Evolutionary conservation across 2,888 invertebrate genomes (phyloP).

Genomic region (Lasioglossum malachurum): DNA sequence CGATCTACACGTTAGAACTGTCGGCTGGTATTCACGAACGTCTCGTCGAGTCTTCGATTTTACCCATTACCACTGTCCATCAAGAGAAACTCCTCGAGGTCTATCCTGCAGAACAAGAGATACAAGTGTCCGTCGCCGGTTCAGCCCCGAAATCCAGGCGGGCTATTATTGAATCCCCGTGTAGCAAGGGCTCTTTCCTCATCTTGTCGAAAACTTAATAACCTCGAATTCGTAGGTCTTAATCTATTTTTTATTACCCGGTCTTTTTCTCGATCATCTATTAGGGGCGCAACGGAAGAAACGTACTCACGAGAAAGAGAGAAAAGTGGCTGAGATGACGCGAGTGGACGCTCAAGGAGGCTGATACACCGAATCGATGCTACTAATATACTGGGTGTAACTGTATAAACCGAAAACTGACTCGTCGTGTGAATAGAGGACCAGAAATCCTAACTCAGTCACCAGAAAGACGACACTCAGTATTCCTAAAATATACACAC

Average conservation of each 20-base stretch:
- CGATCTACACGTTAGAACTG: conserved; percentile 49
- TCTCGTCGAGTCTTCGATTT: conserved; percentile 43
- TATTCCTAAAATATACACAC: too few relatives aligned
- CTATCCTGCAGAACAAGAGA: conserved; percentile 27
- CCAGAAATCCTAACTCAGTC: too few relatives aligned
- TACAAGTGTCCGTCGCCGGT: conserved; percentile 45
- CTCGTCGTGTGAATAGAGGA: too few relatives aligned
- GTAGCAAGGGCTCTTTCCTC: conserved; percentile 14
- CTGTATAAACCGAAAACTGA: too few relatives aligned
- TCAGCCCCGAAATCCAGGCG: conserved; percentile 54
- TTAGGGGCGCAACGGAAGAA: conserved; percentile 53
- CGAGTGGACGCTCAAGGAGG: conserved; percentile 56
- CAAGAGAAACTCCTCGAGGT: conserved; percentile 41
- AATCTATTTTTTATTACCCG: conserved; percentile 70
- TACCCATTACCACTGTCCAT: conserved; percentile 8
- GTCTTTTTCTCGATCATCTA: conserved; percentile 64
- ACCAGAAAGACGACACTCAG: too few relatives aligned
- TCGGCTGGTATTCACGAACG: conserved; percentile 47
- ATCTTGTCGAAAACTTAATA: conserved; percentile 67
- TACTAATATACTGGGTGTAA: conserved; percentile 68
- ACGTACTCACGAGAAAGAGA: not conserved
- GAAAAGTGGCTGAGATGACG: conserved; percentile 30
- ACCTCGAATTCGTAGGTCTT: conserved; percentile 63
- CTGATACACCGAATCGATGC: conserved; percentile 76
- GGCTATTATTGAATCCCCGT: conserved; percentile 39